A percentile compares a stretch with the other conserved stretches of the same genome.
These are phyloP conservation scores for Lasioglossum leucozonium DNA, from an alignment of 2,888 invertebrate species.

Conservation along the genomic window DNA sequence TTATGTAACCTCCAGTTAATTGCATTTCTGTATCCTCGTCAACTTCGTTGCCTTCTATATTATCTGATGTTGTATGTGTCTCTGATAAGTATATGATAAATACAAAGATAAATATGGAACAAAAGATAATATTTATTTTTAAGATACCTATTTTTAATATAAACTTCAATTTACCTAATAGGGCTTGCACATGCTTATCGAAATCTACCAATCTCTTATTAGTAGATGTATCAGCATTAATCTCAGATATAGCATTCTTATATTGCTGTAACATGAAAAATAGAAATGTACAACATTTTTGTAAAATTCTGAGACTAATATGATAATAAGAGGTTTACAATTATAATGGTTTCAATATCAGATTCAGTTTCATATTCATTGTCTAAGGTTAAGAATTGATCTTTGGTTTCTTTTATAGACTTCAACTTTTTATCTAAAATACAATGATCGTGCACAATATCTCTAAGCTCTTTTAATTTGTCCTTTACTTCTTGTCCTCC, in stretches of 20 bases:
- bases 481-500: slow-evolving; percentile 57
- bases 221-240: slow-evolving; percentile 52
- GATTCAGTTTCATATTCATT: not conserved
- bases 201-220: slow-evolving; percentile 62
- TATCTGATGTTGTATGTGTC: slow-evolving; percentile 26
- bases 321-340: slow-evolving; percentile 31
- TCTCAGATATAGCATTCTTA: slow-evolving; percentile 52
- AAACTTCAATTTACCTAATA: slow-evolving; percentile 62
- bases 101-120: too few relatives aligned
- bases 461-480: slow-evolving; percentile 65
- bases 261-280: slow-evolving; percentile 65
- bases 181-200: slow-evolving; percentile 59
- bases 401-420: slow-evolving; percentile 38
- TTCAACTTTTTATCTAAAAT: slow-evolving; percentile 62
- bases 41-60: not conserved
- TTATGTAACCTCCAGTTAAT: slow-evolving; percentile 71
- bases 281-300: not conserved
- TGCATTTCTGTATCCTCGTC: slow-evolving; percentile 74
- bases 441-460: slow-evolving; percentile 65
- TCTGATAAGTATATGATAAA: not conserved
- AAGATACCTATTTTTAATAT: not conserved
- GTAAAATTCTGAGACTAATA: not conserved
- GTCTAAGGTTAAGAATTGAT: not conserved
- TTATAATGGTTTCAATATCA: slow-evolving; percentile 19
- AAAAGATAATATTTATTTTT: not conserved